Base-by-base conservation (phyloP, 2,797 vertebrate genomes). In the Parauchenoglanis ngamensis region DNA sequence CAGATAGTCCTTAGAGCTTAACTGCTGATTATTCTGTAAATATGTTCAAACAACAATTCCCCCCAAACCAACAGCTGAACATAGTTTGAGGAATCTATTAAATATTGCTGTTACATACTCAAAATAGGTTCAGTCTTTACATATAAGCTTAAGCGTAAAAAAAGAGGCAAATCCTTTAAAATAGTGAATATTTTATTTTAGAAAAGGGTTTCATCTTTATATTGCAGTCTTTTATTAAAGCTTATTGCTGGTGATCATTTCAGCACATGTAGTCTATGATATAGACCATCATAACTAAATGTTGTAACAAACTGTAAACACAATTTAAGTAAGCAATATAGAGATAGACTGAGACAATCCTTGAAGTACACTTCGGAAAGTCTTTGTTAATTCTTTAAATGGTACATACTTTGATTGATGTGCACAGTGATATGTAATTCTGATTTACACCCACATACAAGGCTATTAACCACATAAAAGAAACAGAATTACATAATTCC, bases 401-500 rank as follows among this genome's bases (percentile, higher is more conserved):
- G 77, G 1, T 63, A 49, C 2, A 76, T 76, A 15, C 15, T 70
- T 54, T 28, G 17, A 54, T 12, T 35, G 11, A 12, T 61, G 11
- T 73, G 35, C 15, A 84, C 15, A n/a, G 1, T 68, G 28, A 67
- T 65, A 11, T 56, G 23, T 25, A 54, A 25, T 68, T 86, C 1
- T 49, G 19, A 67, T 52, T 65, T 54, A 17, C 59, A 35, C 52
- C 46, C 31, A 68, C 10, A 8, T 52, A 63, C 49, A 57, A 68
- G n/a, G 35, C 25, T 25, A 87, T 83, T 72, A 83, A 75, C 59
- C 25, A 82, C 8, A 3, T 83, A 68, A 28, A 67, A 54, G 28
- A 68, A 83, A 83, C 23, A 68, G 17, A 52, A 83, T 86, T 87
- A 13, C 44, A 19, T 79, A 84, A 86, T 54, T 7, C 28, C 17